These are phyloP conservation scores for Caenorhabditis sp. DNA, from an alignment of 2,888 invertebrate species.

Conservation along the genomic window DNA sequence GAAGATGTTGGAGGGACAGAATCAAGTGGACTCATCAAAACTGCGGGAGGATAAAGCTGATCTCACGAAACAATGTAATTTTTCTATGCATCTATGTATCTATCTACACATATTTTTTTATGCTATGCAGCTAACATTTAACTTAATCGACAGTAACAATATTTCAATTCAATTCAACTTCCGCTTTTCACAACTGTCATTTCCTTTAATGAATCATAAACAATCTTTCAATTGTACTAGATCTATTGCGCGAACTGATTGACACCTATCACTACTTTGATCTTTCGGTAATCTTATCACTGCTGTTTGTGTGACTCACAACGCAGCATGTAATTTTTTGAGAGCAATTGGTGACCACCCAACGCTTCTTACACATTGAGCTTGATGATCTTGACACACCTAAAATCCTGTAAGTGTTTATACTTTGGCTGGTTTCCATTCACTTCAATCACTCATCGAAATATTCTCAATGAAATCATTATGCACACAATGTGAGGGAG, in stretches of 20 bases:
- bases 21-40: too few relatives aligned
- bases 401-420: too few relatives aligned
- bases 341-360: conserved; percentile 1
- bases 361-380: too few relatives aligned
- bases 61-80: too few relatives aligned
- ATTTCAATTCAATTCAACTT: too few relatives aligned
- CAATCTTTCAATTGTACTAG: background rate
- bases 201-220: background rate
- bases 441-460: background rate
- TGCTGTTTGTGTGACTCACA: background rate
- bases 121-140: too few relatives aligned
- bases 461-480: background rate
- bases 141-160: too few relatives aligned
- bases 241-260: conserved; percentile 3
- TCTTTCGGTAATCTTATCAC: conserved; percentile 3
- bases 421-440: background rate
- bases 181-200: background rate
- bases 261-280: background rate
- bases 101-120: too few relatives aligned
- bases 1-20: too few relatives aligned
- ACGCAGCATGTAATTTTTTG: background rate
- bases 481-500: background rate
- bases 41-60: too few relatives aligned
- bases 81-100: too few relatives aligned
- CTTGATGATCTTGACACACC: background rate